phyloP scores from a whole-genome alignment of 2,888 invertebrate species.

The Hydraecia micacea region DNA sequence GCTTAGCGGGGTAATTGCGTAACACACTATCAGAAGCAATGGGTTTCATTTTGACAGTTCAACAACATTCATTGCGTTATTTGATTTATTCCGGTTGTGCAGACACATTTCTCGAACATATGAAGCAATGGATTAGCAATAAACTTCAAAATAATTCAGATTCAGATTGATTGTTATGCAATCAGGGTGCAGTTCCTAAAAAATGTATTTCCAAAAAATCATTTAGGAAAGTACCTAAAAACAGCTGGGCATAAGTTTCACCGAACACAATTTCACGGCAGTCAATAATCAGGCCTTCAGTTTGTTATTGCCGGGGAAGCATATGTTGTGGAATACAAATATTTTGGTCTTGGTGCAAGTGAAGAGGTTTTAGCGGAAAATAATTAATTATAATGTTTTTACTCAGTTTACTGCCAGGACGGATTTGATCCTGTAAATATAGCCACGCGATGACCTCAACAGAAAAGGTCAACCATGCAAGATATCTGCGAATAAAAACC shows the following conservation, averaged over 20 bases:
- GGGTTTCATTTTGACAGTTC: too few relatives aligned
- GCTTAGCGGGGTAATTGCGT: too few relatives aligned
- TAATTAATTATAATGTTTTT: background rate
- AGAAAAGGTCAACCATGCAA: background rate
- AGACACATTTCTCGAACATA: too few relatives aligned
- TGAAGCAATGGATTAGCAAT: too few relatives aligned
- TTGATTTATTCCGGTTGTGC: too few relatives aligned
- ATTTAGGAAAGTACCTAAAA: background rate
- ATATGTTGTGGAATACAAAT: conserved; percentile 45
- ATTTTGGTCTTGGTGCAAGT: conserved; percentile 15
- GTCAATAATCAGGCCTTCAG: conserved; percentile 38
- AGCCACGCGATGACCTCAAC: background rate
- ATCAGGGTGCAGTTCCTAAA: too few relatives aligned
- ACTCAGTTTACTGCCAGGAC: background rate
- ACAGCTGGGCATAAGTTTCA: conserved; percentile 3
- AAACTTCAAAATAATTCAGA: too few relatives aligned
- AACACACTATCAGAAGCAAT: too few relatives aligned
- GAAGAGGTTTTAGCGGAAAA: background rate
- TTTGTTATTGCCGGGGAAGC: conserved; percentile 34
- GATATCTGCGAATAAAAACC: too few relatives aligned
- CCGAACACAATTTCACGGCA: conserved; percentile 7
- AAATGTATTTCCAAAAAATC: background rate
- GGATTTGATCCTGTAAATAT: background rate
- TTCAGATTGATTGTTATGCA: too few relatives aligned
- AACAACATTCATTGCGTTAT: too few relatives aligned